Base-by-base conservation (phyloP, 2,113 vertebrate species). In the Phrynocephalus versicolor region DNA sequence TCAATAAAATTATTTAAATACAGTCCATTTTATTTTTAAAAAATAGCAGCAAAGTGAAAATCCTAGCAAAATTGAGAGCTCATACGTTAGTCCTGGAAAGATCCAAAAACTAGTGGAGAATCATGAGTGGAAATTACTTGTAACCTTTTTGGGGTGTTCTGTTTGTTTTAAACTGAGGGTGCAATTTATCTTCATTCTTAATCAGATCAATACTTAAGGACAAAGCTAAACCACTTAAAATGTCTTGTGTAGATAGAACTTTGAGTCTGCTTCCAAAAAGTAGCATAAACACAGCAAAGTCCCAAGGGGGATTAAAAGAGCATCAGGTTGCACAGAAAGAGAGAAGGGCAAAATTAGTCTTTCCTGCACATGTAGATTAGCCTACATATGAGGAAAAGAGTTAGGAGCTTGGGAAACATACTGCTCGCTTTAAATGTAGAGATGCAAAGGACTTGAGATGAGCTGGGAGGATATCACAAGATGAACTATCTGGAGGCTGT, bases 191-290 rank as follows among this genome's bases (percentile, higher is more conserved):
- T 90, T 89, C 0, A 0, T 84, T 91, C 86, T 88, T 93, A 93
- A 92, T 92, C 58, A 74, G 88, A 92, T 93, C 93, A 92, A 92
- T 94, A 91, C 35, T 55, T 90, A 87, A 85, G 88, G 89, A 90
- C 90, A 93, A 93, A 91, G 92, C 88, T 89, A 91, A 94, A 93
- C 84, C 74, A 86, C 86, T 93, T 92, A 89, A 89, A 92, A 91
- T 75, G 84, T 77, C 91, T 92, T 88, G 84, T 69, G 51, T 90
- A 90, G 90, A 30, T 89, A 91, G 90, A 90, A 83, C 91, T 86
- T 93, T 92, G 87, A 86, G 90, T 81, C 90, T 89, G 85, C 85
- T 79, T 93, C 84, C 82, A 64, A 84, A 91, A 87, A 91, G 82
- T 81, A 90, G 90, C 85, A 93, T 93, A 92, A 94, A 94, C 86